These are phyloP conservation scores for Takifugu bimaculatus DNA, from an alignment of 2,113 vertebrate genomes.

Conservation along the genomic window DNA sequence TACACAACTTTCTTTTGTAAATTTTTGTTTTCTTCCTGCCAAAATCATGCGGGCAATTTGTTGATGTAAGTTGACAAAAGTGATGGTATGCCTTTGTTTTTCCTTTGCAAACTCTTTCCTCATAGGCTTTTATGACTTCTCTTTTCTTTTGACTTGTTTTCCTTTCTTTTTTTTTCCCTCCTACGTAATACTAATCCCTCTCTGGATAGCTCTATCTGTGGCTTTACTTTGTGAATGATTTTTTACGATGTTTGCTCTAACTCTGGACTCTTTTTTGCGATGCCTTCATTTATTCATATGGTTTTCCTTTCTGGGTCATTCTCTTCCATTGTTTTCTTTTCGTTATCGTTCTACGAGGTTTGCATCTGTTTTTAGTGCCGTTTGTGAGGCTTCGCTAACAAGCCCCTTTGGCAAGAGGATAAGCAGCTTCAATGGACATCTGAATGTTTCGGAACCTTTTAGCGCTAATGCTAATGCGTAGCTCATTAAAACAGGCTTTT, in stretches of 20 bases:
- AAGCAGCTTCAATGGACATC: constrained; percentile 68
- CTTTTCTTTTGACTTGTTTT: constrained; percentile 57
- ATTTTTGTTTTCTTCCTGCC: constrained; percentile 98
- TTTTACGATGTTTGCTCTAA: constrained; percentile 72
- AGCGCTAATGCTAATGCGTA: not conserved
- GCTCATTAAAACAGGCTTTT: constrained; percentile 1
- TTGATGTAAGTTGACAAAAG: constrained; percentile 99
- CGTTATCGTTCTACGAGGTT: constrained; percentile 62
- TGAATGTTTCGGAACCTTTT: constrained; percentile 68
- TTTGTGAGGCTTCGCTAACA: constrained; percentile 73
- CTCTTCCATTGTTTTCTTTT: constrained; percentile 41
- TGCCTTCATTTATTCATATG: constrained; percentile 56
- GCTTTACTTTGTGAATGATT: constrained; percentile 80
- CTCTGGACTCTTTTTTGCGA: constrained; percentile 70
- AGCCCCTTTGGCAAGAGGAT: constrained; percentile 71
- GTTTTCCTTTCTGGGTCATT: constrained; percentile 29
- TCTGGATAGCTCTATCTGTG: constrained; percentile 76
- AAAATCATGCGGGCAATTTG: constrained; percentile 99
- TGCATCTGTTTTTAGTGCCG: constrained; percentile 75
- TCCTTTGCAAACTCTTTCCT: constrained; percentile 70
- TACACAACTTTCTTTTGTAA: constrained; percentile 99
- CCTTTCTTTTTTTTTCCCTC: constrained; percentile 33
- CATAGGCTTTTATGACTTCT: constrained; percentile 74
- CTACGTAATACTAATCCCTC: constrained; percentile 75
- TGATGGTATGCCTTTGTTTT: constrained; percentile 86